These are phyloP conservation scores for Anguilla pacifica DNA, from an alignment of 2,797 vertebrate species.

Conservation along the genomic window DNA sequence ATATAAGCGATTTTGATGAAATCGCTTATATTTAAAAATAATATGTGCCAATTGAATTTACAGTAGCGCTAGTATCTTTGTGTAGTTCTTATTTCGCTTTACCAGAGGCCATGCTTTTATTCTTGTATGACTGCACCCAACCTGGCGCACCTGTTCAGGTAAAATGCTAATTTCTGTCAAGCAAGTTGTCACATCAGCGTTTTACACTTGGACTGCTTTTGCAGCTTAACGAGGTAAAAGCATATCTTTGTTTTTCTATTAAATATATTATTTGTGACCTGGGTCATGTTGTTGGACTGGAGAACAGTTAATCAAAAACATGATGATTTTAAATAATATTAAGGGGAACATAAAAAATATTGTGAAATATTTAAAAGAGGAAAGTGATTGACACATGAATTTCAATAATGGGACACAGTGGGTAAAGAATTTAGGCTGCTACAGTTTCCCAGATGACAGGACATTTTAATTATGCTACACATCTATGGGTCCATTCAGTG, in stretches of 20 bases:
- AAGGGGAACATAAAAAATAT: background rate
- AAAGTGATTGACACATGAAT: background rate
- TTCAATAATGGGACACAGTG: background rate
- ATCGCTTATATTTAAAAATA: no score
- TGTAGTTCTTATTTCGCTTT: background rate
- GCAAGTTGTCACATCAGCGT: background rate
- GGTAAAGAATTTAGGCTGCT: background rate
- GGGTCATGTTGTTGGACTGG: background rate
- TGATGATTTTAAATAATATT: background rate
- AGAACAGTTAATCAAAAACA: background rate
- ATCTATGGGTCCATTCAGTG: background rate
- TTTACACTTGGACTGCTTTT: background rate
- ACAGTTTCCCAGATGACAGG: background rate
- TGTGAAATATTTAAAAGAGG: no score
- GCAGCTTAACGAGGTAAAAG: no score
- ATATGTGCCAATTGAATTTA: no score
- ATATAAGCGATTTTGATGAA: no score
- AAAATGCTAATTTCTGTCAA: background rate
- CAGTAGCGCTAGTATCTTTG: background rate
- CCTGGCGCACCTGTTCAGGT: background rate
- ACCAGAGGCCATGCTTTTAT: background rate
- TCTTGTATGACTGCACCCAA: background rate
- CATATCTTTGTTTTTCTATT: no score
- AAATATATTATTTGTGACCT: no score
- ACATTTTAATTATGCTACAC: background rate